Percentiles rank a stretch among this genome's conserved stretches.
These are phyloP conservation scores for Takifugu ocellatus DNA, from an alignment of 2,797 vertebrate species.

Conservation along the genomic window DNA sequence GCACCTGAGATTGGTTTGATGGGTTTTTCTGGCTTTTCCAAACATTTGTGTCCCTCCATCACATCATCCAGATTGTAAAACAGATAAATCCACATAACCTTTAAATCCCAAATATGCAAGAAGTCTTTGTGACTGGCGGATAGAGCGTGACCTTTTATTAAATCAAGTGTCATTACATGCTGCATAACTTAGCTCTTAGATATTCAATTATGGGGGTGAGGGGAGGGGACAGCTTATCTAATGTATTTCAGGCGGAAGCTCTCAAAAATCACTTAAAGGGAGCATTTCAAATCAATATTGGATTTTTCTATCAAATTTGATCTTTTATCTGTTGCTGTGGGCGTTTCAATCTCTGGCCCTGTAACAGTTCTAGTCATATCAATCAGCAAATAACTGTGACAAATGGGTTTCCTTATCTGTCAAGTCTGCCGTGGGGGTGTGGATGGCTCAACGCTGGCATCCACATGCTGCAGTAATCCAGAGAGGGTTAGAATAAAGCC, in stretches of 20 bases:
- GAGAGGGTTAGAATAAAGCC: constrained; percentile 58
- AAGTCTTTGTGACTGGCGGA: constrained; percentile 31
- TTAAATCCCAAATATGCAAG: constrained; percentile 52
- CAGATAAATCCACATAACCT: constrained; percentile 45
- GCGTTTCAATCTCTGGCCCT: neutral
- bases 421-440: constrained; percentile 30
- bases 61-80: constrained; percentile 54
- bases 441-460: constrained; percentile 41
- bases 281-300: constrained; percentile 25
- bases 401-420: constrained; percentile 27
- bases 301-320: neutral
- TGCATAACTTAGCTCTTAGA: neutral
- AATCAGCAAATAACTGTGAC: constrained; percentile 21
- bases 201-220: neutral
- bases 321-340: constrained; percentile 7
- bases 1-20: neutral
- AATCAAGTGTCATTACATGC: constrained; percentile 23
- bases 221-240: neutral
- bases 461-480: constrained; percentile 61
- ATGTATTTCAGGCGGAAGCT: neutral
- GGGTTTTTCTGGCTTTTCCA: constrained; percentile 12
- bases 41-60: constrained; percentile 46
- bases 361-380: constrained; percentile 1
- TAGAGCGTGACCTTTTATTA: constrained; percentile 3
- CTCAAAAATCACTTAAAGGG: constrained; percentile 7